A percentile compares a stretch with the other conserved stretches of the same genome.
Evolutionary conservation across 2,797 vertebrate genomes (phyloP).

Genomic region (Muscicapa comitata): DNA sequence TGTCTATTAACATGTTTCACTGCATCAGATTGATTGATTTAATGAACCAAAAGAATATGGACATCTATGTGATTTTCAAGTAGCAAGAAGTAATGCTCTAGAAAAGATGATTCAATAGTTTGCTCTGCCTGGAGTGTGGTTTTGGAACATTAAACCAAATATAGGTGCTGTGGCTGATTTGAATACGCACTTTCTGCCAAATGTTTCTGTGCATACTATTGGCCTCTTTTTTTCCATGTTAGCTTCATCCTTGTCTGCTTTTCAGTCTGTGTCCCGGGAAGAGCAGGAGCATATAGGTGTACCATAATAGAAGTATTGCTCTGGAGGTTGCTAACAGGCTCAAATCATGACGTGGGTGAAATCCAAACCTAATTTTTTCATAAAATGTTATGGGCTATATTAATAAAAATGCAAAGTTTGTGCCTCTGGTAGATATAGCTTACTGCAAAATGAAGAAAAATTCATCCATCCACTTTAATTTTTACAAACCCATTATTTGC

Average conservation of each 20-base stretch:
- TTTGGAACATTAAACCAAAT: not conserved
- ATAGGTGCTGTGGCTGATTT: not conserved
- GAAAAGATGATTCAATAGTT: not conserved
- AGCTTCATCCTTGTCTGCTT: not conserved
- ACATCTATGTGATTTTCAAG: not conserved
- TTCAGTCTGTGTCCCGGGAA: not conserved
- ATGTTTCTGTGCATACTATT: not conserved
- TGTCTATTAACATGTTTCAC: not conserved
- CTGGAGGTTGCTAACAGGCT: not conserved
- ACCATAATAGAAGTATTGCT: not conserved
- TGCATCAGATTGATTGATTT: not conserved
- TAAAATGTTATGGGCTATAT: not conserved
- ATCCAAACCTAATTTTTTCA: not conserved
- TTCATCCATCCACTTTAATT: not conserved
- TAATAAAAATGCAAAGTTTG: not conserved
- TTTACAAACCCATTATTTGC: not conserved
- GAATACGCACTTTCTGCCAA: not conserved
- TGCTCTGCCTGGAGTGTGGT: not conserved
- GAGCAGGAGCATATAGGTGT: not conserved
- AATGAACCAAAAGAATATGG: not conserved
- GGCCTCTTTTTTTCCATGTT: not conserved
- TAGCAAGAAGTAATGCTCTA: not conserved
- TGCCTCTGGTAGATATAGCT: not conserved
- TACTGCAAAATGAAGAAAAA: not conserved
- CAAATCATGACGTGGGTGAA: not conserved